Evolutionary conservation across 2,888 invertebrate genomes (phyloP).

Genomic region (Mimumesa dahlbomi): DNA sequence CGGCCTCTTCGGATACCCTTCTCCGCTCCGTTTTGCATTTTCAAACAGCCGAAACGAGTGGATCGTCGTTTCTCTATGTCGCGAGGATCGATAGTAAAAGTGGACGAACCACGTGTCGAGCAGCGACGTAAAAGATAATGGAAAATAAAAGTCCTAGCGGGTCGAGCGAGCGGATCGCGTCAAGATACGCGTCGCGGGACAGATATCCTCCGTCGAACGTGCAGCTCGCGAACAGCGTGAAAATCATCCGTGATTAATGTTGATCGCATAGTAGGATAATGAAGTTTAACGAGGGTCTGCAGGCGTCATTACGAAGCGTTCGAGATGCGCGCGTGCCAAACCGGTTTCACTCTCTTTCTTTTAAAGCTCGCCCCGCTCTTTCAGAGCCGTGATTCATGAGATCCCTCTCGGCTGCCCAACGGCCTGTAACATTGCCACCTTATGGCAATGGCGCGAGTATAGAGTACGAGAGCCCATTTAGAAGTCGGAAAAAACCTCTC

Average conservation of each 20-base stretch:
- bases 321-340: constrained; percentile 65
- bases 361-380: constrained; percentile 50
- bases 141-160: background rate
- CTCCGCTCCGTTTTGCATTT: constrained; percentile 53
- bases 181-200: background rate
- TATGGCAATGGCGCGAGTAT: constrained; percentile 67
- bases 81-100: background rate
- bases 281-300: constrained; percentile 61
- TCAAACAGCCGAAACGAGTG: constrained; percentile 21
- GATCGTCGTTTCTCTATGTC: background rate
- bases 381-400: constrained; percentile 72
- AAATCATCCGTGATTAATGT: constrained; percentile 42
- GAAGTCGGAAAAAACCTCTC: constrained; percentile 35
- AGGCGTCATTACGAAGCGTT: constrained; percentile 52
- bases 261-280: constrained; percentile 55
- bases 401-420: constrained; percentile 74
- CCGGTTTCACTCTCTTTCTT: constrained; percentile 64
- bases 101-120: too few species aligned
- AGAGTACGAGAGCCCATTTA: constrained; percentile 62
- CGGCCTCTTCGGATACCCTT: constrained; percentile 17
- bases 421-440: constrained; percentile 77
- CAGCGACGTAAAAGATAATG: background rate
- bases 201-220: background rate
- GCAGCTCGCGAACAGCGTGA: constrained; percentile 9
- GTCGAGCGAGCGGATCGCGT: background rate